A percentile compares a stretch with the other conserved stretches of the same genome.
Conservation (phyloP, 2,113 vertebrate genomes). For the Zosterops lateralis region DNA sequence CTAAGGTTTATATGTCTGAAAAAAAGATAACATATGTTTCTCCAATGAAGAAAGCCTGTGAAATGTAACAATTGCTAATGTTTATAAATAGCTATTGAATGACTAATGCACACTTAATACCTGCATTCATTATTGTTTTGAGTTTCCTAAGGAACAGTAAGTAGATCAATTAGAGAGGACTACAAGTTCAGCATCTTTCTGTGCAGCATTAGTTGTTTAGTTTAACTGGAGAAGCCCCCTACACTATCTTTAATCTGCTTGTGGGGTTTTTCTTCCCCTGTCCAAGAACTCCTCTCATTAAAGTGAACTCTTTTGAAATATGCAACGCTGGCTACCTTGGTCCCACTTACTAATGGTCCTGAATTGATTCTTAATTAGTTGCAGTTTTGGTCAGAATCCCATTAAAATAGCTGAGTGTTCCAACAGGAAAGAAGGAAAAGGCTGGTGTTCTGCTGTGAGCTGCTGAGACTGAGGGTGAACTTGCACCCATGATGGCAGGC, state of each 20-base stretch:
- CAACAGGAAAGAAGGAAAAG: constrained; percentile 30
- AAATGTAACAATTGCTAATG: constrained; percentile 63
- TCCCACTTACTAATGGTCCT: constrained; percentile 89
- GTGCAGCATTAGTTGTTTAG: constrained; percentile 86
- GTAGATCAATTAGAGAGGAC: constrained; percentile 94
- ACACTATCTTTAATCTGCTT: constrained; percentile 89
- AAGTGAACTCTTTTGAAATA: constrained; percentile 88
- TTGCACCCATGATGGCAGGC: constrained; percentile 29
- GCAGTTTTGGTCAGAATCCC: constrained; percentile 90
- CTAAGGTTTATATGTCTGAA: constrained; percentile 62
- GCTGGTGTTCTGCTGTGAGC: not conserved
- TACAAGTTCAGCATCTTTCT: constrained; percentile 98
- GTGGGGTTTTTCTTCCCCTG: constrained; percentile 59
- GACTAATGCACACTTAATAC: constrained; percentile 86
- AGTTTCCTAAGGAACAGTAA: constrained; percentile 87
- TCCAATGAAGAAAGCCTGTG: constrained; percentile 10
- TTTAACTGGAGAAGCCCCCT: constrained; percentile 84
- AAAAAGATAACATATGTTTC: constrained; percentile 67
- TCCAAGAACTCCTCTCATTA: constrained; percentile 87
- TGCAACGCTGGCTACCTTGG: constrained; percentile 86
- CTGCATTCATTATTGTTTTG: constrained; percentile 79
- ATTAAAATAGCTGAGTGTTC: constrained; percentile 77
- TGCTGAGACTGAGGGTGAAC: constrained; percentile 34
- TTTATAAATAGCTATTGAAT: constrained; percentile 92
- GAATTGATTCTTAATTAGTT: constrained; percentile 99